Evolutionary conservation across 2,888 invertebrate species (phyloP).

Genomic region (Eurytoma adleriae): DNA sequence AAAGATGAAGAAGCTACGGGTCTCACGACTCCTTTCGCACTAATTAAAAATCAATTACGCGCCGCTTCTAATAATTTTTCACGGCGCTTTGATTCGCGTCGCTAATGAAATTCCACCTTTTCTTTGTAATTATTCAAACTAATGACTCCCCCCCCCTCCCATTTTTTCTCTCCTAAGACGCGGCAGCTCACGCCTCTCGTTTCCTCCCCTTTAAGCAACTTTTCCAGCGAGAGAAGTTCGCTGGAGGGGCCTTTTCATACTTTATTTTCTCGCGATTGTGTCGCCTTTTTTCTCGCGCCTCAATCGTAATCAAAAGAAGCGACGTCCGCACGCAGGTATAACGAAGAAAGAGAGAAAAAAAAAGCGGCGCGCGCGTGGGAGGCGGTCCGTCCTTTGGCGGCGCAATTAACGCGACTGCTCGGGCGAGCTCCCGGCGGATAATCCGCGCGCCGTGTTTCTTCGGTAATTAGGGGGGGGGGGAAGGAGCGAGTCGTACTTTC

Average conservation of each 20-base stretch:
- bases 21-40: neutral
- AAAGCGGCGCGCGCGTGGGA: neutral
- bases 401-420: slow-evolving; percentile 28
- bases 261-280: slow-evolving; percentile 17
- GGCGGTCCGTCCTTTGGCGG: neutral
- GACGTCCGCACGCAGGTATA: neutral
- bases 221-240: slow-evolving; percentile 5
- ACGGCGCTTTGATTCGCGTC: slow-evolving; percentile 17
- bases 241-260: neutral
- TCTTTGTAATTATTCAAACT: slow-evolving; percentile 43
- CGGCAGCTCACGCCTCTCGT: slow-evolving; percentile 12
- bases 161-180: neutral
- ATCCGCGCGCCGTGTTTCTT: slow-evolving; percentile 38
- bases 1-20: neutral
- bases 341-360: neutral
- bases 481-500: slow-evolving; percentile 27
- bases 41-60: slow-evolving; percentile 38
- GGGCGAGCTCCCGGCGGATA: slow-evolving; percentile 26
- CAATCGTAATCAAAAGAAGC: slow-evolving; percentile 15
- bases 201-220: slow-evolving; percentile 14
- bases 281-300: slow-evolving; percentile 12
- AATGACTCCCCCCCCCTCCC: slow-evolving; percentile 14
- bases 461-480: slow-evolving; percentile 36
- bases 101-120: slow-evolving; percentile 30
- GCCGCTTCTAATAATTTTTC: slow-evolving; percentile 27